These are phyloP conservation scores for Corythornis cristatus DNA, from an alignment of 2,113 vertebrate genomes.

Conservation along the genomic window DNA sequence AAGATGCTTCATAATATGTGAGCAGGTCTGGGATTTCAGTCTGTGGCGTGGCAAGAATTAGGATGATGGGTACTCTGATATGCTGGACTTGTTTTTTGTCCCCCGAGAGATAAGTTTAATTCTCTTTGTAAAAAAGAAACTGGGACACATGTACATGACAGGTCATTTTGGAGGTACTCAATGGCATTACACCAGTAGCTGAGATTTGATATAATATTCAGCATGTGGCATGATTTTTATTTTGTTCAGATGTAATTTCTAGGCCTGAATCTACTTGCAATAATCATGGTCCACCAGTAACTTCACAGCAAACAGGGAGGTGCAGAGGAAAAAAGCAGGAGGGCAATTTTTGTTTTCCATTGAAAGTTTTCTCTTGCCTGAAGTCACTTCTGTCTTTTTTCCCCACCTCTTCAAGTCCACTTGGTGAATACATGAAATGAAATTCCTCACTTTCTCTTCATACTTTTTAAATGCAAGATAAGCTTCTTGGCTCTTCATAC, in stretches of 20 bases:
- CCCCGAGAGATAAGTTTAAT: not conserved
- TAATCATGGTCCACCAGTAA: not conserved
- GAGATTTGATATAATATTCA: not conserved
- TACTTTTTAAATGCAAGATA: conserved; percentile 39
- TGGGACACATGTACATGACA: not conserved
- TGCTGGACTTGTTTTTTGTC: not conserved
- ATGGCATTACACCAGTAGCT: not conserved
- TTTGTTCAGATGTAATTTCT: not conserved
- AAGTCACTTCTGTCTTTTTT: not conserved
- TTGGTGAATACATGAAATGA: conserved; percentile 34
- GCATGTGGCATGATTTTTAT: not conserved
- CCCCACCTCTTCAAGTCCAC: not conserved
- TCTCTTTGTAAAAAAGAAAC: not conserved
- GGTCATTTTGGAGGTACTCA: not conserved
- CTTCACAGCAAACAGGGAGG: not conserved
- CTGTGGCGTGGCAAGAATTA: conserved; percentile 24
- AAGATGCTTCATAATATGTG: conserved; percentile 36
- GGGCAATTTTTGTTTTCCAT: not conserved
- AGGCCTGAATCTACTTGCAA: not conserved
- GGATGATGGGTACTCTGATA: not conserved
- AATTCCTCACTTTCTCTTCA: conserved; percentile 11
- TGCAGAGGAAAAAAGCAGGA: not conserved
- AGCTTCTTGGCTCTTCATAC: conserved; percentile 11
- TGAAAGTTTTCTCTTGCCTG: not conserved
- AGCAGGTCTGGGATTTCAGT: conserved; percentile 32